Conservation (phyloP, 2,113 vertebrate genomes). For the Craseonycteris thonglongyai region DNA sequence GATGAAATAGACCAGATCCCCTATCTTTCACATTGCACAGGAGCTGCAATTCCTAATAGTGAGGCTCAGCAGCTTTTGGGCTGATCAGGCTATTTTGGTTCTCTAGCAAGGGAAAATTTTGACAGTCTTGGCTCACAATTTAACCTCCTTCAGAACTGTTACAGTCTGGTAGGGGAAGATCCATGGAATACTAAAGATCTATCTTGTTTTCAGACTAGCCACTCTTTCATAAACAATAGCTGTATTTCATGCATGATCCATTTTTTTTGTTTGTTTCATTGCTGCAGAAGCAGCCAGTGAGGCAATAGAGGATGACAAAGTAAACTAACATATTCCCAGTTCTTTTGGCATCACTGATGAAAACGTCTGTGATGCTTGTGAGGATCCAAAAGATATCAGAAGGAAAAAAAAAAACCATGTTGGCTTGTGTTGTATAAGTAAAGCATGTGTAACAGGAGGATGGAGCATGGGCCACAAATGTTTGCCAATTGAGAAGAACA, state of each 20-base stretch:
- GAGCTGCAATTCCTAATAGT: slow-evolving; percentile 48
- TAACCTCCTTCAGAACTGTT: slow-evolving; percentile 72
- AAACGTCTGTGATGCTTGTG: slow-evolving; percentile 60
- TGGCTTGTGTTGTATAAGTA: slow-evolving; percentile 39
- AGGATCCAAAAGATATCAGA: slow-evolving; percentile 58
- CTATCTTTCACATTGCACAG: slow-evolving; percentile 41
- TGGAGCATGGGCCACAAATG: background rate
- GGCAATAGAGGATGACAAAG: slow-evolving; percentile 66
- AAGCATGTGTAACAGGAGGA: slow-evolving; percentile 22
- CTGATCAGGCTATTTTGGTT: slow-evolving; percentile 72
- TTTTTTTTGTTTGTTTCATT: slow-evolving; percentile 70
- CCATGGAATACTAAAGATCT: slow-evolving; percentile 66
- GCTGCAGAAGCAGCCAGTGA: slow-evolving; percentile 66
- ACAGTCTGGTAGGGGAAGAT: slow-evolving; percentile 63
- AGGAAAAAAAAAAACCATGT: background rate
- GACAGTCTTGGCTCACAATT: slow-evolving; percentile 71
- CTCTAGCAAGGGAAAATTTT: slow-evolving; percentile 70
- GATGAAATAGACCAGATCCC: slow-evolving; percentile 43
- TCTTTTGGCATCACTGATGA: slow-evolving; percentile 59
- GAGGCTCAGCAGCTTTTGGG: slow-evolving; percentile 70
- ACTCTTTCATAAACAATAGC: slow-evolving; percentile 73
- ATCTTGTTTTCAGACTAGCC: slow-evolving; percentile 69
- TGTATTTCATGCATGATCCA: slow-evolving; percentile 71
- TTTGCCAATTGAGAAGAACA: slow-evolving; percentile 28
- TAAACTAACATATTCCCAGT: slow-evolving; percentile 64